Evolutionary conservation across 2,113 vertebrate species (phyloP).

Genomic region (Excalfactoria chinensis): DNA sequence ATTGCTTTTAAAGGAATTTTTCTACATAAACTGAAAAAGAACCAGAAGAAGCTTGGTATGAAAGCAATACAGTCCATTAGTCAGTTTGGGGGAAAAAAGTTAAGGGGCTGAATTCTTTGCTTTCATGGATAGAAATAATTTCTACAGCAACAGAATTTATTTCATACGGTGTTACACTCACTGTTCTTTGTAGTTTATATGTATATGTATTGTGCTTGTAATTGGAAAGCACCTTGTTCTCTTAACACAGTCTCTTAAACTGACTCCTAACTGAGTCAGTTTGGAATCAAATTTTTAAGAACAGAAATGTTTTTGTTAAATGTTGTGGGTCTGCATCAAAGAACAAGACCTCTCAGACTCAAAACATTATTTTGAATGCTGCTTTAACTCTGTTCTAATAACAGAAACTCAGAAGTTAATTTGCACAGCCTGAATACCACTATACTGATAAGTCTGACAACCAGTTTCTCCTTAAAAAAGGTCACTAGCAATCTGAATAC

Average conservation of each 20-base stretch:
- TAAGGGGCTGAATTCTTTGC: neutral
- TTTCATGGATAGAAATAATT: neutral
- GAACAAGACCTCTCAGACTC: neutral
- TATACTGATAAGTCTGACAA: neutral
- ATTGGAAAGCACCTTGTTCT: neutral
- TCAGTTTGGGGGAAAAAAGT: neutral
- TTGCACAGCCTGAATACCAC: neutral
- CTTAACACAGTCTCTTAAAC: too few relatives aligned
- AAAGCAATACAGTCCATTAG: neutral
- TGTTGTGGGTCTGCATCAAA: neutral
- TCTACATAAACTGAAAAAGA: neutral
- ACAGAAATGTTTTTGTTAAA: neutral
- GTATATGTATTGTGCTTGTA: neutral
- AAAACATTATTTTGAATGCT: neutral
- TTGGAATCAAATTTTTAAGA: neutral
- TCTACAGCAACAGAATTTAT: neutral
- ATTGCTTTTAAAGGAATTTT: neutral
- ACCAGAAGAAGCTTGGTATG: neutral
- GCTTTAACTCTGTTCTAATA: neutral
- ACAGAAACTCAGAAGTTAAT: neutral
- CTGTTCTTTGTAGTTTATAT: neutral
- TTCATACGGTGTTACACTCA: neutral
- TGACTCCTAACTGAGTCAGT: too few relatives aligned
- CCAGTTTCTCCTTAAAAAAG: neutral
- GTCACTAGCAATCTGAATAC: neutral